A percentile compares a stretch with the other conserved stretches of the same genome.
Conservation (phyloP, 1,140 invertebrate species). For the Andrena cerasifolii region DNA sequence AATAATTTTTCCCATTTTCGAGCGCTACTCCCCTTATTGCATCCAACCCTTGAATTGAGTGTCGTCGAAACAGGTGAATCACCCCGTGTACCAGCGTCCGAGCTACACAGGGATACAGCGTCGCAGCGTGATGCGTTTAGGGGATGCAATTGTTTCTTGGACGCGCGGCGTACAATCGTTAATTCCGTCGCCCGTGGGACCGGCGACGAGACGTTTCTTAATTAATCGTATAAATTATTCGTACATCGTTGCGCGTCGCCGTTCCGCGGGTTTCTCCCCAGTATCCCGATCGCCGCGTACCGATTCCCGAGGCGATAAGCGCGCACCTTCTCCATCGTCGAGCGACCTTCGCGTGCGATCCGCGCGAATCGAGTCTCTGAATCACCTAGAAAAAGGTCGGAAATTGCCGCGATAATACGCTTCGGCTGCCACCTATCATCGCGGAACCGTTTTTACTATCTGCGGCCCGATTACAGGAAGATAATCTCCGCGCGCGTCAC, state of each 20-base stretch:
- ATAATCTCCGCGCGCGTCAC: neutral
- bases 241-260: neutral
- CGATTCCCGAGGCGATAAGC: constrained; percentile 53
- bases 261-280: neutral
- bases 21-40: too few relatives aligned
- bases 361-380: constrained; percentile 15
- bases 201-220: neutral
- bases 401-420: constrained; percentile 2
- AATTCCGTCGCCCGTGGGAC: neutral
- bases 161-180: neutral
- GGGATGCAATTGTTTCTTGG: neutral
- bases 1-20: too few relatives aligned
- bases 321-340: constrained; percentile 4
- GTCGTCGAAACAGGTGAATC: neutral
- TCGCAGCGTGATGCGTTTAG: neutral
- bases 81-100: neutral
- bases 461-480: neutral
- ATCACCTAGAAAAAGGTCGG: constrained; percentile 9
- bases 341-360: constrained; percentile 28
- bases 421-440: too few relatives aligned
- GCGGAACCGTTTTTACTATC: constrained; percentile 7
- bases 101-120: neutral
- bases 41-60: neutral
- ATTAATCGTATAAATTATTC: constrained; percentile 30
- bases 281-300: neutral